A percentile compares a stretch with the other conserved stretches of the same genome.
phyloP scores from a whole-genome alignment of 2,888 invertebrate genomes.

The Epinotia demarniana region DNA sequence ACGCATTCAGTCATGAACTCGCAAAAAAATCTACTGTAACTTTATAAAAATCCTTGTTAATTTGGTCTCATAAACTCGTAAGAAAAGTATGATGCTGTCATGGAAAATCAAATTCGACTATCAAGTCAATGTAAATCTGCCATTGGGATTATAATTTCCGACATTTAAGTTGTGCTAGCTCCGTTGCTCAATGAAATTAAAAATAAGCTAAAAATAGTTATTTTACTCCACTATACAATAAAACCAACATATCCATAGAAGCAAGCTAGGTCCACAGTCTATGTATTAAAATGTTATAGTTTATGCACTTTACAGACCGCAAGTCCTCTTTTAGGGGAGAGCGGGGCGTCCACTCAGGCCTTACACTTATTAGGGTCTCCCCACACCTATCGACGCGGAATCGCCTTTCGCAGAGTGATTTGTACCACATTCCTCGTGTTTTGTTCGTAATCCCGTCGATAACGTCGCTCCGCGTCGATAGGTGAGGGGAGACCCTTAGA shows the following conservation, averaged over 20 bases:
- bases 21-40: too few relatives aligned
- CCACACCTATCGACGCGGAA: too few relatives aligned
- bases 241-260: conserved; percentile 31
- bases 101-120: neutral
- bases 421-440: too few relatives aligned
- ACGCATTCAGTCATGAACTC: too few relatives aligned
- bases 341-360: too few relatives aligned
- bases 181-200: conserved; percentile 38
- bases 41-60: too few relatives aligned
- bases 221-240: conserved; percentile 24
- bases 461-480: too few relatives aligned
- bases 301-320: conserved; percentile 24
- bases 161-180: conserved; percentile 30
- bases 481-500: too few relatives aligned
- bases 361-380: too few relatives aligned
- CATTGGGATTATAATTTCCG: conserved; percentile 4
- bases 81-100: neutral
- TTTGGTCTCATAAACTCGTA: neutral
- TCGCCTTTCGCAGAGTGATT: too few relatives aligned
- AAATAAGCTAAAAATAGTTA: conserved; percentile 28
- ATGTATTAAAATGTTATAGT: conserved; percentile 11
- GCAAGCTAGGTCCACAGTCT: conserved; percentile 9
- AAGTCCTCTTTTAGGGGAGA: neutral
- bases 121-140: neutral
- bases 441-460: too few relatives aligned